Conservation (phyloP, 2,888 invertebrate genomes). For the Caradrina kadenii region DNA sequence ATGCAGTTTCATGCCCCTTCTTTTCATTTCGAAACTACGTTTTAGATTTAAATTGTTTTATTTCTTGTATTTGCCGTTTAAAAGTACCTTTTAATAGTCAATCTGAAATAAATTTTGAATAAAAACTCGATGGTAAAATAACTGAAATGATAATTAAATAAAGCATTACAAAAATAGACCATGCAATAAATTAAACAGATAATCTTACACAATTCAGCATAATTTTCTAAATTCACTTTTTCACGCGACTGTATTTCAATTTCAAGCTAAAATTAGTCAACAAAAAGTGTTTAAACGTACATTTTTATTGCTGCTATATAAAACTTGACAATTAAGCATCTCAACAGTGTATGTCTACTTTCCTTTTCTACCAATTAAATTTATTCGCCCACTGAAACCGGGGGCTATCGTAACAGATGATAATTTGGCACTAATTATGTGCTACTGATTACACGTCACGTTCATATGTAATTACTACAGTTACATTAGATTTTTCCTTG, state of each 20-base stretch:
- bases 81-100: too few species aligned
- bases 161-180: not conserved
- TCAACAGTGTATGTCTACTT: slow-evolving; percentile 55
- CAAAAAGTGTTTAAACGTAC: slow-evolving; percentile 8
- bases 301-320: slow-evolving; percentile 39
- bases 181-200: slow-evolving; percentile 4
- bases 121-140: too few species aligned
- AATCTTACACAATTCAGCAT: not conserved
- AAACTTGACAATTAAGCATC: slow-evolving; percentile 52
- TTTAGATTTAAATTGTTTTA: too few species aligned
- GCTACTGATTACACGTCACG: slow-evolving; percentile 47
- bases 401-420: slow-evolving; percentile 44
- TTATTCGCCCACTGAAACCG: slow-evolving; percentile 49
- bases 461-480: slow-evolving; percentile 49
- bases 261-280: slow-evolving; percentile 9
- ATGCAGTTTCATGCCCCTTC: too few species aligned
- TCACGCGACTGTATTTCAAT: slow-evolving; percentile 13
- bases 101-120: too few species aligned
- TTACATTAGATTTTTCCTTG: slow-evolving; percentile 48
- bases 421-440: slow-evolving; percentile 62
- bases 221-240: slow-evolving; percentile 10
- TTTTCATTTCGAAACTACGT: too few species aligned
- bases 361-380: slow-evolving; percentile 72
- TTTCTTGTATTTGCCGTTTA: too few species aligned
- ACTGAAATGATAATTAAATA: not conserved